Evolutionary conservation across 30 jellyfish, hydroid and myxozoan genomes (phyloP).

Genomic region (Chrysaora quinquecirrha): DNA sequence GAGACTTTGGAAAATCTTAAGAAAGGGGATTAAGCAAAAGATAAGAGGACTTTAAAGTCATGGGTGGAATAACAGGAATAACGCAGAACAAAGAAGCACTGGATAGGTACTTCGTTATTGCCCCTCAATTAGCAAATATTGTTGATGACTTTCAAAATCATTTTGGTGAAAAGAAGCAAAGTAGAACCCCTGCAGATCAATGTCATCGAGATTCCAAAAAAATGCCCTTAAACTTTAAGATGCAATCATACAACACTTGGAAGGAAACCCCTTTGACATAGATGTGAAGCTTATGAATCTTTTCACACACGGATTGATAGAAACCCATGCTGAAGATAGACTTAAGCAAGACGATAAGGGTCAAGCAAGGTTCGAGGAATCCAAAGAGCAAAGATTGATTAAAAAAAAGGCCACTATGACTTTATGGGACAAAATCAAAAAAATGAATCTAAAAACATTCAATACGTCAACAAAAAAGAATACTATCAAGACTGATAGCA

Average conservation of each 20-base stretch:
- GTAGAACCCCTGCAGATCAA: neutral
- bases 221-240: neutral
- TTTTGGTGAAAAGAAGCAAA: neutral
- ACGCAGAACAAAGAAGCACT: slow-evolving; percentile 4
- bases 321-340: neutral
- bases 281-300: neutral
- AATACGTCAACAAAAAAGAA: neutral
- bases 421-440: neutral
- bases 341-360: neutral
- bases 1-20: neutral
- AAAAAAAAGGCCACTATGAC: neutral
- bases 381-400: too few species aligned
- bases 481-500: neutral
- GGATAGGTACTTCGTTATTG: slow-evolving; percentile 2
- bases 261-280: neutral
- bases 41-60: neutral
- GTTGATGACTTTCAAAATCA: neutral
- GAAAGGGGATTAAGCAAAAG: neutral
- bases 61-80: slow-evolving; percentile 2
- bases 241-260: neutral
- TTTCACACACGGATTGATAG: neutral
- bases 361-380: neutral
- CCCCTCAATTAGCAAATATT: neutral
- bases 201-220: neutral
- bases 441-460: neutral